These are phyloP conservation scores for Perca flavescens DNA, from an alignment of 2,113 vertebrate species.

Conservation along the genomic window DNA sequence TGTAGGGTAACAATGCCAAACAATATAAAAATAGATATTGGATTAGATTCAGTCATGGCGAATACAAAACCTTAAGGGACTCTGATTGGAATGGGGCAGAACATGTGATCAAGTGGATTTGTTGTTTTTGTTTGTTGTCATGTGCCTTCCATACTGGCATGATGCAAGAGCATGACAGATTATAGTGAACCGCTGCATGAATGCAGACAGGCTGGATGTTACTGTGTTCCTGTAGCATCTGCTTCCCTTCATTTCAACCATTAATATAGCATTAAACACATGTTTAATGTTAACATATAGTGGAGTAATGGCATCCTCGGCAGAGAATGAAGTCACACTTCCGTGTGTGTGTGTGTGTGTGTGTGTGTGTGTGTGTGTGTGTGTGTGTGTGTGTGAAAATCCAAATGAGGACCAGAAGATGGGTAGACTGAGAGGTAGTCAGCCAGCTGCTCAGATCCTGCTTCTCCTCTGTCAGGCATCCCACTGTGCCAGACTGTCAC, in stretches of 20 bases:
- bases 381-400: too few species aligned
- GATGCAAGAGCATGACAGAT: conserved; percentile 26
- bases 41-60: neutral
- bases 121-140: conserved; percentile 8
- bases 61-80: neutral
- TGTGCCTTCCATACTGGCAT: neutral
- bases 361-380: too few species aligned
- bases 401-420: neutral
- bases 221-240: neutral
- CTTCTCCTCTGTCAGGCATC: conserved; percentile 5
- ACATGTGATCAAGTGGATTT: neutral
- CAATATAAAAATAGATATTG: neutral
- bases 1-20: neutral
- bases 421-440: neutral
- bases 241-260: neutral
- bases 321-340: too few species aligned
- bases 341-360: too few species aligned
- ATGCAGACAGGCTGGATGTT: conserved; percentile 4
- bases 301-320: too few species aligned
- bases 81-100: neutral
- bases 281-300: too few species aligned
- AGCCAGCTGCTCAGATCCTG: conserved; percentile 1
- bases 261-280: too few species aligned
- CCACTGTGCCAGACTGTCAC: conserved; percentile 46
- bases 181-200: neutral